Evolutionary conservation across 2,888 invertebrate species (phyloP), one percentile per base, ranked within the genome.

Genomic region (Caenorhabditis sp.): DNA sequence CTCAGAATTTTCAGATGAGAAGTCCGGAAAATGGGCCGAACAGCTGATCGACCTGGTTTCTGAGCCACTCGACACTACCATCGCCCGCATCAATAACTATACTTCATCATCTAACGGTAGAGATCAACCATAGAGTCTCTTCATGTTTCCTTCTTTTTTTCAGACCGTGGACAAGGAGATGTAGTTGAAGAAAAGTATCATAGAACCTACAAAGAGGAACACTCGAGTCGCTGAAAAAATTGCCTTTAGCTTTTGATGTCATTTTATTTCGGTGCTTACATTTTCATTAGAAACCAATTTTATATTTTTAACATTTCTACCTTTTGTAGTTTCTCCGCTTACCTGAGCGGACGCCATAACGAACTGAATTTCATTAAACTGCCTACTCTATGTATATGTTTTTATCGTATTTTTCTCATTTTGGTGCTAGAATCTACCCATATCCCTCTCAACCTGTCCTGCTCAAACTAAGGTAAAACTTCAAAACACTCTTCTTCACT

Each of bases 11-110:
- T 56, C 67, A 81, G 81, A 81, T 35, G 86, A 83, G 22, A 82
- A 77, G 40, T 81, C 81, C 24, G 85, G 83, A 40, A 65, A 87
- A n/a, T 92, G 92, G 92, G 87, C 92, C 20, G 91, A 92, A 70
- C 88, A 92, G 72, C 85, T 92, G 83, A 91, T 92, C 82, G 87
- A 87, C 71, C 92, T 92, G 60, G 92, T 91, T 24, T 85, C 88
- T 37, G 92, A 92, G 80, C 92, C 92, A 37, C 91, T 92, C 87
- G 86, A 86, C 64, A 86, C 88, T 55, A 92, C 92, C 22, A 86
- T 92, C 67, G 89, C 91, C 70, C 81, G 92, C 20, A 92, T 92
- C 87, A 87, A 90, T 79, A 88, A 89, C 53, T 92, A 88, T 86
- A 88, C 88, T 61, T 89, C 82, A 53, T 91, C 91, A 47, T 85